phyloP scores from a whole-genome alignment of 2,797 vertebrate species.

The Pipistrellus pipistrellus region DNA sequence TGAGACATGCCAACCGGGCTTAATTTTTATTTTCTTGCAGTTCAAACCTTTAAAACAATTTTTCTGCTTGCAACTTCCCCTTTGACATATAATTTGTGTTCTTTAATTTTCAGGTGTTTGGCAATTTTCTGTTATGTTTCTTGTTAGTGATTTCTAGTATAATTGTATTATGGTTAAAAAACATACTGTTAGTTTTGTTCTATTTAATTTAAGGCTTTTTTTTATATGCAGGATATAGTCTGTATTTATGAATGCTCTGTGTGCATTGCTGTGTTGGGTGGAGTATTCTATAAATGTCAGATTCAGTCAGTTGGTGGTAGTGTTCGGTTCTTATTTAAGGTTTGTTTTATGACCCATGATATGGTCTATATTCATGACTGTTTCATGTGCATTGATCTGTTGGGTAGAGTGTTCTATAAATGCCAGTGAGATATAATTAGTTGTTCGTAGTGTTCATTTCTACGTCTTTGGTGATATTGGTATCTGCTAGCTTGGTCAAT shows the following conservation, averaged over 20 bases:
- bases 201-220: not conserved
- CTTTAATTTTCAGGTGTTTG: not conserved
- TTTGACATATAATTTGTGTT: not conserved
- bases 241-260: not conserved
- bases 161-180: not conserved
- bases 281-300: not conserved
- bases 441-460: not conserved
- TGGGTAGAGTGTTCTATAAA: not conserved
- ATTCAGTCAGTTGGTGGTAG: not conserved
- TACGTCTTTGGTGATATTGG: not conserved
- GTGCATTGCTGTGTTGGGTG: not conserved
- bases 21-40: constrained; percentile 18
- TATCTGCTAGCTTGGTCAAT: not conserved
- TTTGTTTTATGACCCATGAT: not conserved
- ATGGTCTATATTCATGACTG: not conserved
- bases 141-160: not conserved
- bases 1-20: too few relatives aligned
- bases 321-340: not conserved
- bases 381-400: not conserved
- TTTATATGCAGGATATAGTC: not conserved
- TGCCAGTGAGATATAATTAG: not conserved
- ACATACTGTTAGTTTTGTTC: not conserved
- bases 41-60: constrained; percentile 14
- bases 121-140: not conserved
- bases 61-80: not conserved